Evolutionary conservation across 53 echinoderm and acorn worm genomes (phyloP).

Genomic region (Zoroaster sp.): DNA sequence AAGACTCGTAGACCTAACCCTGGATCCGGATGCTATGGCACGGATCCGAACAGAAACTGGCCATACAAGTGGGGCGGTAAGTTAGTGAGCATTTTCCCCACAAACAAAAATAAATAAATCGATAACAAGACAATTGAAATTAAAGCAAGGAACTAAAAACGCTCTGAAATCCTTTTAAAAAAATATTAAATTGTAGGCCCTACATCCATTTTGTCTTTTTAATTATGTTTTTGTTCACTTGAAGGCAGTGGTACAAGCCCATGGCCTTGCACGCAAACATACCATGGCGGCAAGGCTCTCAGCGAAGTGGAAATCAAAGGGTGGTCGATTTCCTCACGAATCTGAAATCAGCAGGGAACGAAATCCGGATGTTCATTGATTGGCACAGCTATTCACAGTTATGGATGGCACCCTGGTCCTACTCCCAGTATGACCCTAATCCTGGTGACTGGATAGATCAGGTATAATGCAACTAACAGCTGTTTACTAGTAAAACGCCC

Average conservation of each 20-base stretch:
- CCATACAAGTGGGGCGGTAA: constrained; percentile 79
- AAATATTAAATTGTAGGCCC: too few relatives aligned
- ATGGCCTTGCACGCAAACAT: constrained; percentile 71
- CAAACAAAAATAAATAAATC: too few relatives aligned
- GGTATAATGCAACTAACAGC: too few relatives aligned
- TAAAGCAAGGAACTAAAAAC: too few relatives aligned
- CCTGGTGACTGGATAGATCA: constrained; percentile 66
- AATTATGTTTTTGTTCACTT: too few relatives aligned
- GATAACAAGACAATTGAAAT: too few relatives aligned
- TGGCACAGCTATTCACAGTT: constrained; percentile 87
- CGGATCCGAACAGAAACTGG: constrained; percentile 88
- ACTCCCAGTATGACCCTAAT: constrained; percentile 39
- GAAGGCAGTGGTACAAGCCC: constrained; percentile 83
- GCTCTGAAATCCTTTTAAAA: too few relatives aligned
- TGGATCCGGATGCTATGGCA: constrained; percentile 55
- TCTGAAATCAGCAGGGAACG: constrained; percentile 47
- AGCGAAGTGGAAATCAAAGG: constrained; percentile 77
- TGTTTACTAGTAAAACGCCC: too few relatives aligned
- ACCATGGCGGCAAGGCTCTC: constrained; percentile 55
- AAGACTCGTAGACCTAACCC: constrained; percentile 71
- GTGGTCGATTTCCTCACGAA: constrained; percentile 64
- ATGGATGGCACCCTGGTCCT: constrained; percentile 84
- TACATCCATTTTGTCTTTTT: neutral
- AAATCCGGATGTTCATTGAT: constrained; percentile 75
- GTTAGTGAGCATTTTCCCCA: too few relatives aligned